Evolutionary conservation across 2,113 vertebrate species (phyloP).

Genomic region (Leuciscus idus): DNA sequence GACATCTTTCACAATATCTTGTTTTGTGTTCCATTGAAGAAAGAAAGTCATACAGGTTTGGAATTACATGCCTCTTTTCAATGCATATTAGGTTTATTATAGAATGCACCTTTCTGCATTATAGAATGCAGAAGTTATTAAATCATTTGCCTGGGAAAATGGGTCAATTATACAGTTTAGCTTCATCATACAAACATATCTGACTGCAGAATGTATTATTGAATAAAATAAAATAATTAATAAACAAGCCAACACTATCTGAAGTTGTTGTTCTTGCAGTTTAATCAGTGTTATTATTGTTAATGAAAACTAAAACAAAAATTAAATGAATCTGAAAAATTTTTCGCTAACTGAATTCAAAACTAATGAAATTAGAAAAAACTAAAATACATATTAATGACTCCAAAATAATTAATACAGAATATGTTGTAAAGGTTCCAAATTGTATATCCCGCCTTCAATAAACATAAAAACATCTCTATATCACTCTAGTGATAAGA

Average conservation of each 20-base stretch:
- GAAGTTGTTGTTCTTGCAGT: not conserved
- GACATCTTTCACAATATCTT: not conserved
- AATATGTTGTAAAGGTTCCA: not conserved
- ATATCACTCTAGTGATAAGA: not conserved
- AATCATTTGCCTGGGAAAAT: too few species aligned
- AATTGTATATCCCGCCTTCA: not conserved
- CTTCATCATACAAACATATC: not conserved
- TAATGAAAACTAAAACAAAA: not conserved
- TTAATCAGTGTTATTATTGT: not conserved
- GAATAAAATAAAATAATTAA: not conserved
- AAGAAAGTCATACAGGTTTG: not conserved
- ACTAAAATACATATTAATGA: too few species aligned
- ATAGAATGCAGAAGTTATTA: not conserved
- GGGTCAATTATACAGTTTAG: not conserved
- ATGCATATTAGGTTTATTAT: not conserved
- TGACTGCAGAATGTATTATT: not conserved
- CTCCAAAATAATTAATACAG: too few species aligned
- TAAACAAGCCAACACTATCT: not conserved
- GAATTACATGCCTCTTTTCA: not conserved
- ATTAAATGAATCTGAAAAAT: not conserved
- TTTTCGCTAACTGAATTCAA: not conserved
- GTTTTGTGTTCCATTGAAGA: not conserved
- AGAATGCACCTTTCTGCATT: not conserved
- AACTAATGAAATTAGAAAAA: too few species aligned
- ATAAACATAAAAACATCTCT: not conserved